Evolutionary conservation across 23 tunicate genomes (phyloP).

Genomic region (Trididemnum miniatum): DNA sequence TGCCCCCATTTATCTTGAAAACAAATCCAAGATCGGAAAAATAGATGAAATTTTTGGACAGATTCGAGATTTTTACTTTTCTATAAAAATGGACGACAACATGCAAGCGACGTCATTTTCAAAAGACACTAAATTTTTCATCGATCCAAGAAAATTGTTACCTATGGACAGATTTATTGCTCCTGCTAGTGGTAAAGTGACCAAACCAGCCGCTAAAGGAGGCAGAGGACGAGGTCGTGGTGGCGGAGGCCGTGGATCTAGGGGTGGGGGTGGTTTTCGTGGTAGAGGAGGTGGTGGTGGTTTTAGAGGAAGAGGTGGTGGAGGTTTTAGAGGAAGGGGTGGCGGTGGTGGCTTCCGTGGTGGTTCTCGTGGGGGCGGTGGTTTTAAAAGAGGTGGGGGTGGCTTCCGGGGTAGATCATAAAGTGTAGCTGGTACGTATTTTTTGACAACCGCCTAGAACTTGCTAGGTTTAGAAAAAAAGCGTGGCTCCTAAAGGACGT

Average conservation of each 20-base stretch:
- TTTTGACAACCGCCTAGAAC: no score
- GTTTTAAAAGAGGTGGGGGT: constrained; percentile 9
- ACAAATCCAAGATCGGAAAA: constrained; percentile 93
- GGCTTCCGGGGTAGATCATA: not conserved
- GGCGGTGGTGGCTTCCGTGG: constrained; percentile 48
- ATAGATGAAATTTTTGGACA: constrained; percentile 99
- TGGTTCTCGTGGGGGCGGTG: constrained; percentile 15
- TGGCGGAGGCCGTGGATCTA: no score
- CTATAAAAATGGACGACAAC: constrained; percentile 89
- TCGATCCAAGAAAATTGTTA: constrained; percentile 73
- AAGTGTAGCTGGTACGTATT: no score
- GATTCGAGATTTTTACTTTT: constrained; percentile 83
- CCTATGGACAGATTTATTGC: constrained; percentile 81
- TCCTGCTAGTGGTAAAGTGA: constrained; percentile 52
- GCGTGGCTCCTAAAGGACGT: no score
- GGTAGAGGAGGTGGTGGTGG: constrained; percentile 62
- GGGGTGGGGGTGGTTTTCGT: constrained; percentile 59
- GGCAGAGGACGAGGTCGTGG: constrained; percentile 58
- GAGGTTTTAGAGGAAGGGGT: constrained; percentile 34
- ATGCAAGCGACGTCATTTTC: constrained; percentile 88
- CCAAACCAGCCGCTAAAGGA: constrained; percentile 41
- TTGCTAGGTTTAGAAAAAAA: no score
- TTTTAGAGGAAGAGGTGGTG: constrained; percentile 53
- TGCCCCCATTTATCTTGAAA: constrained; percentile 91
- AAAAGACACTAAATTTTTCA: constrained; percentile 75